These are phyloP conservation scores for Sthenelais limicola DNA, from an alignment of 2,888 invertebrate genomes.

Conservation along the genomic window DNA sequence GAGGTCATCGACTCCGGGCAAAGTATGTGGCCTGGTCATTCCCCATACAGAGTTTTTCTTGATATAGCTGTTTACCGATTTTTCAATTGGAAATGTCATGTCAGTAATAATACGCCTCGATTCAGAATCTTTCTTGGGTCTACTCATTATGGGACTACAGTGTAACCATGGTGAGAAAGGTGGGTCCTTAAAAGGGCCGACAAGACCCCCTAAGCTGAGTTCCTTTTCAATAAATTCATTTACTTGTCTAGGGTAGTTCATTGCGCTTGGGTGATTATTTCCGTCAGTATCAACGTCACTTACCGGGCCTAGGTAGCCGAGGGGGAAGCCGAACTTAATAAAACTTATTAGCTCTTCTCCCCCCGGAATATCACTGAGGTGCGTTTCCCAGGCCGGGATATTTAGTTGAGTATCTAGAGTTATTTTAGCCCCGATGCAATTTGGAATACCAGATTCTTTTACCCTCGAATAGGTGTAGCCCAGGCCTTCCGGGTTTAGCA, in stretches of 20 bases:
- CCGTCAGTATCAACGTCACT: not conserved
- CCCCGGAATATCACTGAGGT: not conserved
- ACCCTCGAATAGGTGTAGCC: not conserved
- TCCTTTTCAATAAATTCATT: not conserved
- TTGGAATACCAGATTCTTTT: not conserved
- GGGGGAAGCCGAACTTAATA: not conserved
- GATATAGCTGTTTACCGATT: conserved; percentile 1
- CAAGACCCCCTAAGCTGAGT: not conserved
- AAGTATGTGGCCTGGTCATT: not conserved
- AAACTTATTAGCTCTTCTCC: not conserved
- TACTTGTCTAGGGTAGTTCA: not conserved
- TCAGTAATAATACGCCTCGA: not conserved
- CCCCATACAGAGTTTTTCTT: not conserved
- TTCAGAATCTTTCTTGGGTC: not conserved
- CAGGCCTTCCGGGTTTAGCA: not conserved
- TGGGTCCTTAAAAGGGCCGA: not conserved
- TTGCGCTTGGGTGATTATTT: not conserved
- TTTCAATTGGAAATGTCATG: not conserved
- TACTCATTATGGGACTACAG: not conserved
- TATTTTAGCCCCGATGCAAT: not conserved
- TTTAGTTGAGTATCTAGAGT: not conserved
- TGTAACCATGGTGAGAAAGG: not conserved
- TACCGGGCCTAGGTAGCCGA: not conserved
- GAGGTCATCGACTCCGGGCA: too few species aligned
- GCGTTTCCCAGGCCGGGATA: not conserved